A percentile compares a stretch with the other conserved stretches of the same genome.
phyloP scores from a whole-genome alignment of 2,888 invertebrate species.

The Blera fallax region DNA sequence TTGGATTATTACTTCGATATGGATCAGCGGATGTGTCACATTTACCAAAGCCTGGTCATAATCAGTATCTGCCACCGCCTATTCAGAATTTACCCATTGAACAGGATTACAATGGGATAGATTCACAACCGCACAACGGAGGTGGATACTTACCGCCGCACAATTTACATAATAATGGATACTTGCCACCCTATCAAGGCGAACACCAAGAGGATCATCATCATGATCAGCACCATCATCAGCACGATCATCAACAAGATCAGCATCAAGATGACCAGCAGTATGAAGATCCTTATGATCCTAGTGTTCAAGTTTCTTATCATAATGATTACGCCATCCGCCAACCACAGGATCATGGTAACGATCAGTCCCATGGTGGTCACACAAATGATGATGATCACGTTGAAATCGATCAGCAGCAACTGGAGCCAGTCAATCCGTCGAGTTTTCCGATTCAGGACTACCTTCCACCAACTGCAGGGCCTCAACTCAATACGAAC shows the following conservation, averaged over 20 bases:
- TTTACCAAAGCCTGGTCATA: neutral
- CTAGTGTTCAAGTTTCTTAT: conserved; percentile 42
- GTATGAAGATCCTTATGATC: conserved; percentile 8
- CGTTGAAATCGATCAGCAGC: conserved; percentile 26
- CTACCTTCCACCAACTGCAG: neutral
- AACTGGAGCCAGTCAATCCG: conserved; percentile 22
- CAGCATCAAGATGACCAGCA: neutral
- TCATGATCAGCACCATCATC: neutral
- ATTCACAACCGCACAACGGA: conserved; percentile 17
- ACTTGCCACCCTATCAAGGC: conserved; percentile 46
- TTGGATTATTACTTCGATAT: conserved; percentile 51
- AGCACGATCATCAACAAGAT: neutral
- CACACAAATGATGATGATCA: conserved; percentile 26
- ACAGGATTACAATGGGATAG: conserved; percentile 65
- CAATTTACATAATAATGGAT: conserved; percentile 11
- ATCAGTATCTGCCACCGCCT: conserved; percentile 41
- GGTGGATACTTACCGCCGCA: conserved; percentile 42
- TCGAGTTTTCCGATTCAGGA: conserved; percentile 2
- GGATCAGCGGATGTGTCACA: conserved; percentile 60
- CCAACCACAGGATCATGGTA: neutral
- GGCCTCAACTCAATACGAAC: neutral
- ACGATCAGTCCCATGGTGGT: neutral
- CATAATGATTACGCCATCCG: conserved; percentile 9
- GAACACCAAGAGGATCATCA: neutral
- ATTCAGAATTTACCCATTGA: conserved; percentile 48